Percentiles rank a stretch among this genome's conserved stretches.
Evolutionary conservation across 2,888 invertebrate genomes (phyloP).

Genomic region (Pedicia rivosa): DNA sequence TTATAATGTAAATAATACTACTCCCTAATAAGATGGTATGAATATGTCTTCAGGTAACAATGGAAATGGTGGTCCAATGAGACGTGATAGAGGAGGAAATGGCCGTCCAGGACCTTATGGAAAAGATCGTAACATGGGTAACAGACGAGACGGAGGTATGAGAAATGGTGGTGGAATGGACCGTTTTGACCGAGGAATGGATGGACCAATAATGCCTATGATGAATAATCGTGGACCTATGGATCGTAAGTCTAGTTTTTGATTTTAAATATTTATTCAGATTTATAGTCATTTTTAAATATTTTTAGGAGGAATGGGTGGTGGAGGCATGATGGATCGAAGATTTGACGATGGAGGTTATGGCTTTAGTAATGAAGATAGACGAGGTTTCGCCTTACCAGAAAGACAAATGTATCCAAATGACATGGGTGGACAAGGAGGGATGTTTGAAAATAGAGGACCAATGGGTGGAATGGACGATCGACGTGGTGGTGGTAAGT

Average conservation of each 20-base stretch:
- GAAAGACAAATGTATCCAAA: slow-evolving; percentile 9
- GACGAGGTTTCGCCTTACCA: slow-evolving; percentile 26
- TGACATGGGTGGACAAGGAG: slow-evolving; percentile 7
- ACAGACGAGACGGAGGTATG: slow-evolving; percentile 15
- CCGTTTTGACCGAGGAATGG: slow-evolving; percentile 27
- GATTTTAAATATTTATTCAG: too few relatives aligned
- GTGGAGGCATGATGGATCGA: slow-evolving; percentile 4
- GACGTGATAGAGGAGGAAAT: slow-evolving; percentile 11
- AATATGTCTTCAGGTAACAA: too few relatives aligned
- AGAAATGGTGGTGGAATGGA: slow-evolving; percentile 10
- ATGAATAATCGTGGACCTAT: slow-evolving; percentile 1
- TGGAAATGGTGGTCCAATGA: slow-evolving; percentile 18
- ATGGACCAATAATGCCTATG: slow-evolving; percentile 14
- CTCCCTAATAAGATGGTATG: too few relatives aligned
- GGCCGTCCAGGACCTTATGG: slow-evolving; percentile 13
- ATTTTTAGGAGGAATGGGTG: slow-evolving; percentile 4
- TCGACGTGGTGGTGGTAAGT: slow-evolving; percentile 12
- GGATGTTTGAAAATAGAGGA: slow-evolving; percentile 9
- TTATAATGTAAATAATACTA: slow-evolving; percentile 8
- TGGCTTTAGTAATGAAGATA: slow-evolving; percentile 20
- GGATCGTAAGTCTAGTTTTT: slow-evolving; percentile 4
- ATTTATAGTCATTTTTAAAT: neutral
- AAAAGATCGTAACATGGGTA: slow-evolving; percentile 6
- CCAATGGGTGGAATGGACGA: slow-evolving; percentile 7
- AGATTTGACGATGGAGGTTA: slow-evolving; percentile 8